Conservation (phyloP, 2,113 vertebrate species). For the Corvus cornix region DNA sequence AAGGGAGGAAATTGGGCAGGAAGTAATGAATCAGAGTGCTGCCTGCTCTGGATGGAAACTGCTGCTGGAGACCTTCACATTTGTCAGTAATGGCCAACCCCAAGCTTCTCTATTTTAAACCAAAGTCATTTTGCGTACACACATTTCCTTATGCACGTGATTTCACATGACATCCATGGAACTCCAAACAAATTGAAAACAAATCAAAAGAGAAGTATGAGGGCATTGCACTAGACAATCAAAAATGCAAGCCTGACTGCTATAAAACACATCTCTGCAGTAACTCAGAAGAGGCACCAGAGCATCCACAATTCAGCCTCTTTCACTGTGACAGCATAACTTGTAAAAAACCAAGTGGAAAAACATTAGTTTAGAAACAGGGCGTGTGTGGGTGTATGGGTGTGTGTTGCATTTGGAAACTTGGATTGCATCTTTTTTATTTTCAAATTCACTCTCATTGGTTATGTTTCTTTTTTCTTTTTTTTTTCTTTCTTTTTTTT, state of each 20-base stretch:
- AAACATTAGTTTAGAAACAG: neutral
- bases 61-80: neutral
- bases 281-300: neutral
- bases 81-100: neutral
- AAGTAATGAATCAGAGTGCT: neutral
- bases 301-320: neutral
- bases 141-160: neutral
- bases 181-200: neutral
- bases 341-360: neutral
- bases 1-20: neutral
- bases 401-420: neutral
- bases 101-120: neutral
- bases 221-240: neutral
- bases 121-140: neutral
- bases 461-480: neutral
- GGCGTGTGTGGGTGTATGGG: neutral
- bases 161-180: neutral
- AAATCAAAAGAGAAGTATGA: neutral
- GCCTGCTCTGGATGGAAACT: neutral
- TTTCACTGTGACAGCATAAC: neutral
- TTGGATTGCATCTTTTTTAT: neutral
- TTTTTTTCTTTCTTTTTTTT: neutral
- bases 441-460: neutral
- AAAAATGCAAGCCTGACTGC: neutral
- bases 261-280: neutral